Evolutionary conservation across 1,140 invertebrate genomes (phyloP), one percentile per base, ranked within the genome.

Genomic region (Patella vulgata): DNA sequence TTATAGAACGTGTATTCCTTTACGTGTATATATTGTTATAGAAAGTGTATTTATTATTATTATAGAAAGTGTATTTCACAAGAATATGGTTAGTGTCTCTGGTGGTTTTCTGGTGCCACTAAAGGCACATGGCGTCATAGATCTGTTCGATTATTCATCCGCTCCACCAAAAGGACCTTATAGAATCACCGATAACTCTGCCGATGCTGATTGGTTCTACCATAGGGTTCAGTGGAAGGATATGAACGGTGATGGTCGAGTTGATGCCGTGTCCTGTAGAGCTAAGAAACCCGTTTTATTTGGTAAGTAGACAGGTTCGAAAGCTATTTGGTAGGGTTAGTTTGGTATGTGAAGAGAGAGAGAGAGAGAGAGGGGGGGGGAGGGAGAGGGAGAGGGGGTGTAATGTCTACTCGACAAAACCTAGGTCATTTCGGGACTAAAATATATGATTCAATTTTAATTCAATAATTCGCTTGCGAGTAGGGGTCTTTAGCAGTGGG

Each of bases 201-300:
- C 48, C 12, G 56, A 61, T 27, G 65, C 62, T 0, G 66, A 78
- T 28, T 86, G 81, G 80, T 84, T 85, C 36, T 86, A 85, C 58
- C 85, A 86, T 60, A 74, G 82, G 4, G 84, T 83, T 6, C 6
- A 75, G n/a, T 86, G 84, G 82, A 77, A 79, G 55, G 85, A 86
- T 58, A 85, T 86, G 81, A 81, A 86, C 57, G 69, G 71, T 8
- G 85, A 86, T 60, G 84, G 84, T 0, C 74, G 79, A 42, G 54
- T 82, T 27, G 85, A 86, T 59, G 78, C 80, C 8, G 63, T 85
- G 11, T 83, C 84, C 5, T 82, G 83, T 36, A 62, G 84, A 31
- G 73, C 77, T 3, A 50, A 68, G n/a, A 71, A 79, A 59, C 73
- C 70, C 17, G 11, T 75, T 39, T 19, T 17, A 2, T 23, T 42